Evolutionary conservation across 2,888 invertebrate genomes (phyloP), one percentile per base, ranked within the genome.

Genomic region (Dasypolia templi): DNA sequence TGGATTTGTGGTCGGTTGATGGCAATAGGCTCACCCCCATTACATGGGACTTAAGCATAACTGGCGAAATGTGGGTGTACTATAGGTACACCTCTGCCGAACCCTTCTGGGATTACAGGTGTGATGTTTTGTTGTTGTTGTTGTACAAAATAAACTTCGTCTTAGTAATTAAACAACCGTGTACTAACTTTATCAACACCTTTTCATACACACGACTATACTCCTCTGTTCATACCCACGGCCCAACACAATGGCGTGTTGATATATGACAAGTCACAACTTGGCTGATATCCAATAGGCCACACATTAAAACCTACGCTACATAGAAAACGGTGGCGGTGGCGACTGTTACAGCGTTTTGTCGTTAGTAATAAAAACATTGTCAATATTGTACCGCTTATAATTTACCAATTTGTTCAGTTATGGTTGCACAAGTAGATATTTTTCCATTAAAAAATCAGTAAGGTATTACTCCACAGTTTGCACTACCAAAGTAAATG

Each of bases 231-330:
- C 58, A 42, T 69, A 44, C 83, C 72, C 51, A 42, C 56, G 17
- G 56, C 61, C 66, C 11, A 53, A 79, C 56, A 83, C 81, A 83
- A 81, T 75, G 69, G 80, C 68, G 46, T 17, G 61, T 61, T 81
- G 75, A 83, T 81, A 79, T 81, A 81, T 71, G 83, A 79, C 73
- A 63, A 51, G 70, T 75, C 61, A 44, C 72, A 62, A 81, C 62
- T 82, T 82, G 81, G 81, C 81, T 46, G 51, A 32, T 39, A 22
- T 82, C 81, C 84, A 82, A 82, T 65, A 73, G 66, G 49, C 53
- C n/a, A 80, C 58, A 83, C 55, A 80, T 79, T 72, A 69, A 66
- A 32, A 42, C 42, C 64, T 26, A 6, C 1, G 69, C 58, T 42
- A 32, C 11, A 42, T 7, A 12, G 63, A 3, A 26, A 17, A 75